Evolutionary conservation across 2,888 invertebrate genomes (phyloP).

Genomic region (Agrochola circellaris): DNA sequence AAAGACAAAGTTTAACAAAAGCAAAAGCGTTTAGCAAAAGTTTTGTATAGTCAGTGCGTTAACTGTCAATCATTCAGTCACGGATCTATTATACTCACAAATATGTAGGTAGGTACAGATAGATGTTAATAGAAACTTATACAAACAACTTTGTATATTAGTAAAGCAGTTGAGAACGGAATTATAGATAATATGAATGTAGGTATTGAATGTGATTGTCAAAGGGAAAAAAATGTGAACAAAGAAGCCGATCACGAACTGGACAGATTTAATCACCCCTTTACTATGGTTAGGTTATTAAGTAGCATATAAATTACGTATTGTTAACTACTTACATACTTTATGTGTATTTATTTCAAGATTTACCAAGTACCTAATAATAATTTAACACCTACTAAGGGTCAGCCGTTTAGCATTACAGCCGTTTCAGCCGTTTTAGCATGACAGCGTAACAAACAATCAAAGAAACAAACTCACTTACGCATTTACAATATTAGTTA

Average conservation of each 20-base stretch:
- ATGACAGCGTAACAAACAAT: too few species aligned
- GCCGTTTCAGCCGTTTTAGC: too few species aligned
- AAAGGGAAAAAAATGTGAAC: slow-evolving; percentile 24
- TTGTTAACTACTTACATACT: neutral
- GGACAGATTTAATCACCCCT: slow-evolving; percentile 20
- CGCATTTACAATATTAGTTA: too few species aligned
- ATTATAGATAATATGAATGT: slow-evolving; percentile 12
- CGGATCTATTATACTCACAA: neutral
- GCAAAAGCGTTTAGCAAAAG: too few species aligned
- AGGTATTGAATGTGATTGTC: neutral
- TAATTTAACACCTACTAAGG: neutral
- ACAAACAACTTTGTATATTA: neutral
- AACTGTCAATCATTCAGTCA: neutral
- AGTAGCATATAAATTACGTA: neutral
- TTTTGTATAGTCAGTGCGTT: neutral
- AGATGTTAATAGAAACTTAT: neutral
- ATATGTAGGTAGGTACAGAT: neutral
- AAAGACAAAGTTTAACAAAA: too few species aligned
- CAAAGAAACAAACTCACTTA: too few species aligned
- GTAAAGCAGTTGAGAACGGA: slow-evolving; percentile 3
- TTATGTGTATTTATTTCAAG: neutral
- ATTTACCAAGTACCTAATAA: neutral
- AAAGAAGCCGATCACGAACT: slow-evolving; percentile 32
- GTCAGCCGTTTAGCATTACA: too few species aligned
- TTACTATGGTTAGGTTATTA: neutral